Evolutionary conservation across 2,797 vertebrate species (phyloP), one percentile per base, ranked within the genome.

Genomic region (Decapterus maruadsi): DNA sequence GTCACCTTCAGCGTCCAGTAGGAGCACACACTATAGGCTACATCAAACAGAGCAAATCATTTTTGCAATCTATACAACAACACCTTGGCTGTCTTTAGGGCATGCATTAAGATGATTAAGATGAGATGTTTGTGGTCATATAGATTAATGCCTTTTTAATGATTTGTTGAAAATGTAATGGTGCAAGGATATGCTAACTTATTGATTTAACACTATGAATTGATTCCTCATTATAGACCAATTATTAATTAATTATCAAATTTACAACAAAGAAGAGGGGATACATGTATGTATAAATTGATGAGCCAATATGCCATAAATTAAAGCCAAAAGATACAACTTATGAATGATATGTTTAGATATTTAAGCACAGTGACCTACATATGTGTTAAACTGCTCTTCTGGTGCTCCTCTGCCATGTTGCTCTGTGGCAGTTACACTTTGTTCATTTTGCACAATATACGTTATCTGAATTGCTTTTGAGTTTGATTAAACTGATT

Each of bases 401-500:
- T 72, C 17, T 66, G 64, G 26, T 26, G 26, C 26, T 26, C 26
- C 26, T 26, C 26, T 26, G 75, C 26, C 68, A 53, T 0, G 17
- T 66, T 75, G 61, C 48, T 75, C 68, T 59, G 20, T 59, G 34
- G 20, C 51, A 6, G 46, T 46, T 75, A 56, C 78, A 66, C 76
- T 90, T 80, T 62, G 74, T 38, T 78, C 69, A 64, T 56, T 68
- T 65, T 50, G 20, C 48, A 60, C 69, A 82, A 43, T 57, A 72
- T 56, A 62, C 7, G 58, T 89, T 81, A 85, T 87, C 86, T 90
- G 78, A 89, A 86, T 79, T 61, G 81, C 72, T 80, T 81, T 73
- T 59, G 68, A 69, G 72, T 89, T 90, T 90, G 77, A 92, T 93
- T 88, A 90, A 90, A 91, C 76, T 67, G 80, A 92, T 90, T 89